Evolutionary conservation across 2,888 invertebrate genomes (phyloP).

Genomic region (Oxyscelio sp.): DNA sequence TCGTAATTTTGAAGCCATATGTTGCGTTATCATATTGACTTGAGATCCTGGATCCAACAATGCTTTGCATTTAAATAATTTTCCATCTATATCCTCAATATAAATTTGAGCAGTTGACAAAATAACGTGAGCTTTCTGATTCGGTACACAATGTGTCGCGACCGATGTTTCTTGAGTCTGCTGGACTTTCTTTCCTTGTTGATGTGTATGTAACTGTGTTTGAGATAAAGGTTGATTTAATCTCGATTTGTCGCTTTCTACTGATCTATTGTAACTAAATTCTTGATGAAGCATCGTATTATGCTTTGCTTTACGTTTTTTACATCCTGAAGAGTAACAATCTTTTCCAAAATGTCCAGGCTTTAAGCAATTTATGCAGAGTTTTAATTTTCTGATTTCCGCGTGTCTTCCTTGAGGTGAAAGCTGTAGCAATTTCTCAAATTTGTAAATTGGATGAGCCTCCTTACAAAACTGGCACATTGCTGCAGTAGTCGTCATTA

Average conservation of each 20-base stretch:
- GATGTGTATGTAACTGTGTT: not conserved
- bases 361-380: slow-evolving; percentile 22
- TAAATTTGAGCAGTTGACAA: slow-evolving; percentile 21
- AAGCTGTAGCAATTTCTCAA: not conserved
- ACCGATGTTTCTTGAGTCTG: not conserved
- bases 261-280: not conserved
- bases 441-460: not conserved
- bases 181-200: not conserved
- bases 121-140: not conserved
- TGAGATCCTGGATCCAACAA: slow-evolving; percentile 14
- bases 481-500: not conserved
- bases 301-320: not conserved
- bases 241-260: no score
- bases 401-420: not conserved
- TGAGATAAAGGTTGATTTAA: not conserved
- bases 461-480: not conserved
- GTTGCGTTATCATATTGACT: not conserved
- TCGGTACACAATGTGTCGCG: slow-evolving; percentile 9
- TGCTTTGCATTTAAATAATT: no score
- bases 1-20: not conserved
- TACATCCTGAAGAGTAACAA: slow-evolving; percentile 18
- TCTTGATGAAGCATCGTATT: slow-evolving; percentile 14
- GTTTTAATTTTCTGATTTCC: not conserved
- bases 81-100: slow-evolving; percentile 2
- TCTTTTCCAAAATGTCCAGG: not conserved